Conservation (phyloP, 2,888 invertebrate species). For the Ormyrus thymus region DNA sequence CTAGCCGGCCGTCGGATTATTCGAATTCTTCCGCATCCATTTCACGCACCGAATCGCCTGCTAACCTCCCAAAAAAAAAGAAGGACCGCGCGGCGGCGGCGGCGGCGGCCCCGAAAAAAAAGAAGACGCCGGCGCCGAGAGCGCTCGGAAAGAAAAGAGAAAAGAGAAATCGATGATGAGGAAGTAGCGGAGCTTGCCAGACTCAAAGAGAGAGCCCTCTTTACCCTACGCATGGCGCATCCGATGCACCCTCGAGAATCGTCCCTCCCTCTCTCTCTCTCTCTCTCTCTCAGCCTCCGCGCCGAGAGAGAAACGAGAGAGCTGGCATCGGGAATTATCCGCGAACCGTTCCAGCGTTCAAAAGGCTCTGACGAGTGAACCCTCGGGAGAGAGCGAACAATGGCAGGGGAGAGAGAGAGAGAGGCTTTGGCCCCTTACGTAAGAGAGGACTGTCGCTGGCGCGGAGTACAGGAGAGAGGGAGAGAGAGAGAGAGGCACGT, state of each 20-base stretch:
- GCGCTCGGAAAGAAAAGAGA: not conserved
- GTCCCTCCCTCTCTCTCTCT: not conserved
- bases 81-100: no score
- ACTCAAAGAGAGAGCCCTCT: slow-evolving; percentile 11
- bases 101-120: no score
- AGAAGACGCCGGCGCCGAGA: no score
- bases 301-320: slow-evolving; percentile 54
- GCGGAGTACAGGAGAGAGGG: slow-evolving; percentile 2
- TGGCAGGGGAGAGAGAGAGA: slow-evolving; percentile 52
- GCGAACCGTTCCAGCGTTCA: slow-evolving; percentile 67
- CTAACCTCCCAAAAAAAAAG: no score
- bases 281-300: no score
- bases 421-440: slow-evolving; percentile 16
- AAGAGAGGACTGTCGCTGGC: not conserved
- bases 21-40: no score
- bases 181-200: not conserved
- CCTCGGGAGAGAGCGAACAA: slow-evolving; percentile 68
- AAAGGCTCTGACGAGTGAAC: slow-evolving; percentile 56
- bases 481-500: slow-evolving; percentile 20
- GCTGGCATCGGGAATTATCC: slow-evolving; percentile 69
- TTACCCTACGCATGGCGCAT: not conserved
- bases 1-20: not conserved
- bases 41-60: no score
- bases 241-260: not conserved
- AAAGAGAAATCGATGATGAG: slow-evolving; percentile 13